Base-by-base conservation (phyloP, 37 sponge, comb jelly and placozoan genomes). In the Beroe ovata region DNA sequence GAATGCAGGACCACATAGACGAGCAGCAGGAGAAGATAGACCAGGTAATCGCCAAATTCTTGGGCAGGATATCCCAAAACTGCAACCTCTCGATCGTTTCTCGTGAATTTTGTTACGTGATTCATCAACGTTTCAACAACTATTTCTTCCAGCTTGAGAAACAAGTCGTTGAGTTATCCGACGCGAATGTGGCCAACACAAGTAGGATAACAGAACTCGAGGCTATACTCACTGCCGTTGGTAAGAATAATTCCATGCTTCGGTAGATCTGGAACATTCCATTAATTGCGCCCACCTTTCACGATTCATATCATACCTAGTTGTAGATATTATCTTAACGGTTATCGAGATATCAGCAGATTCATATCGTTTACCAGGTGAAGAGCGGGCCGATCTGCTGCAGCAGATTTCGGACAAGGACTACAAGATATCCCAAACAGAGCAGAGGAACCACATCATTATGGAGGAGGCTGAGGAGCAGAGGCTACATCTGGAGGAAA, bases 391-490 rank as follows among this genome's bases (percentile, higher is more conserved):
- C 4, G 84, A 77, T 40, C 84, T 77, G 47, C 1, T 77, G 19
- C 39, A 77, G 26, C 14, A 40, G 54, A 22, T 40, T 2, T 42
- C 39, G 11, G 54, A 77, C 54, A 77, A 77, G 2, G 38, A 21
- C 8, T 6, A 36, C n/a, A 77, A 42, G 84, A 42, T 42, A 30
- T 21, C n/a, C 26, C 84, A 40, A 1, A 14, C 41, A 8, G 84
- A 77, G 22, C 28, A 77, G 54, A 3, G 47, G 21, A 38, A 77
- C 11, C 4, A 14, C 41, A 1, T 77, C 16, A 77, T 77, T 3
- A 30, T 77, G 42, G 38, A 39, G n/a, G 84, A 77, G 84, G 84
- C 84, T 4, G 84, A 77, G 84, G 84, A 77, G 33, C 84, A 77
- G 47, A 11, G 84, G 21, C 25, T 77, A 16, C 36, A 77, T 20